phyloP scores from a whole-genome alignment of 2,888 invertebrate genomes.

The Hydrotaea cyrtoneurina region DNA sequence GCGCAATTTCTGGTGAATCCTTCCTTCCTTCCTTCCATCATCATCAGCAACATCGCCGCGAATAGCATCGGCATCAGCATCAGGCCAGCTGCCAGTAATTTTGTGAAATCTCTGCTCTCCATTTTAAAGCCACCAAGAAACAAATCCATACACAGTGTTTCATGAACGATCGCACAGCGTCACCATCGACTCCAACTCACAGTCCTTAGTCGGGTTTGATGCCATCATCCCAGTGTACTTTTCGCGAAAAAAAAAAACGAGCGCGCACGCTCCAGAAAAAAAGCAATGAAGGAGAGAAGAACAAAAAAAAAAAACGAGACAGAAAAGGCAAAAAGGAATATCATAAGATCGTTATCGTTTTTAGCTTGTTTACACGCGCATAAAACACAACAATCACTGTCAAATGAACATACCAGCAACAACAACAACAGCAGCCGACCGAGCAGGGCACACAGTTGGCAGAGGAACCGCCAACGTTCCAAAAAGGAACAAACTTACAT shows the following conservation, averaged over 20 bases:
- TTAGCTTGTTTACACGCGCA: slow-evolving; percentile 77
- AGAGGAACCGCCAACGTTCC: slow-evolving; percentile 27
- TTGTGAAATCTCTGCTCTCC: slow-evolving; percentile 50
- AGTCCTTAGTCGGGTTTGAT: neutral
- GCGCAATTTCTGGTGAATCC: slow-evolving; percentile 65
- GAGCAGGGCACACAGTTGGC: neutral
- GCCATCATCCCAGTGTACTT: slow-evolving; percentile 41
- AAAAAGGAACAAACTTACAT: slow-evolving; percentile 12
- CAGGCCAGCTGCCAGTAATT: slow-evolving; percentile 61
- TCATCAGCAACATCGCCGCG: neutral
- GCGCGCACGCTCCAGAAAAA: slow-evolving; percentile 38
- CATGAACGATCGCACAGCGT: neutral
- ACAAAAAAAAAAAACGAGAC: slow-evolving; percentile 37
- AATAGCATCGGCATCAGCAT: neutral
- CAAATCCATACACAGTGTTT: slow-evolving; percentile 24
- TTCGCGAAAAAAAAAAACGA: slow-evolving; percentile 39
- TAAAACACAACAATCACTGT: slow-evolving; percentile 65
- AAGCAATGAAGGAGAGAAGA: neutral
- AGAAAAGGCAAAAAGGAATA: slow-evolving; percentile 26
- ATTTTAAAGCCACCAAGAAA: slow-evolving; percentile 3
- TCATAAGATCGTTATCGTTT: slow-evolving; percentile 67
- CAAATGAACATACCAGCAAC: slow-evolving; percentile 65
- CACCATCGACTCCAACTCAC: neutral
- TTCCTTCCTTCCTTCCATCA: slow-evolving; percentile 38
- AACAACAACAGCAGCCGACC: slow-evolving; percentile 36